Evolutionary conservation across 2,113 vertebrate species (phyloP).

Genomic region (Corythaixoides concolor): DNA sequence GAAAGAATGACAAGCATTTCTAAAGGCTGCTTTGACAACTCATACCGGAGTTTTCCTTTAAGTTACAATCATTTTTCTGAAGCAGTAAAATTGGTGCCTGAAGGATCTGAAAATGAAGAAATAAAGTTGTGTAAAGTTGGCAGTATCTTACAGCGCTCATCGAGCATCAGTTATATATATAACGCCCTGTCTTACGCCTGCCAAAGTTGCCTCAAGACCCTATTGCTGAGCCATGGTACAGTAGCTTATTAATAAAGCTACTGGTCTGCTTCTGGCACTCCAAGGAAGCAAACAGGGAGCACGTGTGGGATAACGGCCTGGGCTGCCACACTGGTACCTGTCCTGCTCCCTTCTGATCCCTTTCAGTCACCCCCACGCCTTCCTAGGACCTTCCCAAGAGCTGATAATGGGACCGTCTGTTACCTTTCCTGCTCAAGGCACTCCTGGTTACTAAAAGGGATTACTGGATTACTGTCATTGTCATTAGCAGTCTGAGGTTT

Average conservation of each 20-base stretch:
- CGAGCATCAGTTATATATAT: neutral
- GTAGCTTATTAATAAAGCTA: neutral
- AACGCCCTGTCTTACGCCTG: slow-evolving; percentile 41
- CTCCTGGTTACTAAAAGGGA: neutral
- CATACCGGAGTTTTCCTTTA: slow-evolving; percentile 54
- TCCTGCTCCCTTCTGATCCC: neutral
- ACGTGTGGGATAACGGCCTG: neutral
- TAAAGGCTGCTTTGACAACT: slow-evolving; percentile 70
- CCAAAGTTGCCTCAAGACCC: neutral
- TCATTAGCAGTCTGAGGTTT: neutral
- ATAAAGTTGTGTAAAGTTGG: slow-evolving; percentile 51
- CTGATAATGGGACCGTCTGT: no score
- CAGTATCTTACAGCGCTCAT: neutral
- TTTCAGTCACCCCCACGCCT: neutral
- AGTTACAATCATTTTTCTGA: slow-evolving; percentile 63
- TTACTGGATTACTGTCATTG: neutral
- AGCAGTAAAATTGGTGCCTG: slow-evolving; percentile 51
- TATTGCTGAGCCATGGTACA: neutral
- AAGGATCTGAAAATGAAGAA: slow-evolving; percentile 55
- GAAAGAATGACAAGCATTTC: slow-evolving; percentile 65
- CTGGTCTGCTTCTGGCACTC: neutral
- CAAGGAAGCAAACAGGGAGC: neutral
- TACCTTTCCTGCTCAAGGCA: neutral
- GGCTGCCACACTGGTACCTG: neutral
- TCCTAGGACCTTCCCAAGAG: neutral